Evolutionary conservation across 2,797 vertebrate species (phyloP).

Genomic region (Sebastes nivosus): DNA sequence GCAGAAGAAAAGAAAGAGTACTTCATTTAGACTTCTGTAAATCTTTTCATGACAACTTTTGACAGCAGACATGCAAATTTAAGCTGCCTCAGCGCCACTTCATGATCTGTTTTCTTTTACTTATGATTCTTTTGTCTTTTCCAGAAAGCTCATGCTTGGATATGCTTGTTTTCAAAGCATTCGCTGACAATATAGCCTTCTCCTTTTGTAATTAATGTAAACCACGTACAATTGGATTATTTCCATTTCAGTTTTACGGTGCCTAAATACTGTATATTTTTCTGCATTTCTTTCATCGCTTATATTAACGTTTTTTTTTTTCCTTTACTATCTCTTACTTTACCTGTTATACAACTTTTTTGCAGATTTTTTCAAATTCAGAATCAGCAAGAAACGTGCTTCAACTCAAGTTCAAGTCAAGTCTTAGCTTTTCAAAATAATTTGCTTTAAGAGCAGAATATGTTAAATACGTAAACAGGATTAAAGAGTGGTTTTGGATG

Average conservation of each 20-base stretch:
- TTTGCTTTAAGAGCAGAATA: constrained; percentile 65
- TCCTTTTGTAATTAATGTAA: constrained; percentile 84
- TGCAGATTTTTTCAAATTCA: constrained; percentile 49
- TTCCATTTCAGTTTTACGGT: constrained; percentile 88
- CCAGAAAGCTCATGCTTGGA: constrained; percentile 37
- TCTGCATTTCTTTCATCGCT: constrained; percentile 48
- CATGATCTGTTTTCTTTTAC: constrained; percentile 47
- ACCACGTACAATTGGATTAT: constrained; percentile 80
- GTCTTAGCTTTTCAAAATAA: constrained; percentile 68
- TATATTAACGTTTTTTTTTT: constrained; percentile 18
- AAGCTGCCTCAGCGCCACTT: constrained; percentile 60
- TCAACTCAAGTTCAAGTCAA: constrained; percentile 66
- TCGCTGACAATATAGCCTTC: constrained; percentile 52
- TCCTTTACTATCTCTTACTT: constrained; percentile 50
- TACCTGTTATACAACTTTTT: constrained; percentile 59
- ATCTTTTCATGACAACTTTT: constrained; percentile 79
- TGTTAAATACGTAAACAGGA: constrained; percentile 58
- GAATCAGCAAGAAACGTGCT: constrained; percentile 64
- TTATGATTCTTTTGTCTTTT: constrained; percentile 37
- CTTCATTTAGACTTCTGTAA: constrained; percentile 94
- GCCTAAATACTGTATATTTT: constrained; percentile 88
- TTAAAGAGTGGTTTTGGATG: constrained; percentile 56
- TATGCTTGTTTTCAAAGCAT: constrained; percentile 53
- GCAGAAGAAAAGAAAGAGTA: constrained; percentile 99
- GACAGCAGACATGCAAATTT: constrained; percentile 74